Evolutionary conservation across 2,888 invertebrate species (phyloP), one percentile per base, ranked within the genome.

Genomic region (Leptopterna dolabrata): DNA sequence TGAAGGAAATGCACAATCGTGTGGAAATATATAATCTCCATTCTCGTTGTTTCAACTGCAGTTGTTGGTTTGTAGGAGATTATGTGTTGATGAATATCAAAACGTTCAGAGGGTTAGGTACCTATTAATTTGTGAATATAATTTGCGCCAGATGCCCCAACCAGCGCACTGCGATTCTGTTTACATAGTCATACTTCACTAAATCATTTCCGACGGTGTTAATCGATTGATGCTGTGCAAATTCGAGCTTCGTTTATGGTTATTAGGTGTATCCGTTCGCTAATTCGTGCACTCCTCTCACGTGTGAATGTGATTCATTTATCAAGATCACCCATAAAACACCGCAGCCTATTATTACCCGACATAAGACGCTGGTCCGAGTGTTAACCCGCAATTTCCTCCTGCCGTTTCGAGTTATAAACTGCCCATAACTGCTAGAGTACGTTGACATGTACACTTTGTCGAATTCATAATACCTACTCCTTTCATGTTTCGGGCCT

Each of bases 401-500:
- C 24, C 13, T 24, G 63, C 19, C 63, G 24, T 24, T 63, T 63
- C 24, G 63, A 63, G 11, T 63, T 24, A 63, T 63, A 4, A 63
- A 63, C 63, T 24, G 19, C 63, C 63, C 24, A 63, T 63, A 63
- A 63, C 63, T 63, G n/a, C n/a, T 14, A 51, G 63, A 24, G 63
- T 24, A 63, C 63, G 11, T 24, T 63, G 63, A 63, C 24, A 63
- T 24, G 63, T 63, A 24, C 63, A 63, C 45, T 45, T n/a, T 78
- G 4, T 81, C 81, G 81, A 55, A 55, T 29, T 81, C 9, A 24
- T 45, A 78, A 81, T 30, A 45, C 3, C 1, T 47, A 47, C 30
- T 24, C 63, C 36, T 76, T 85, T 76, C 85, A 85, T 85, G 85
- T 85, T 85, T 55, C 73, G 45, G 14, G 27, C 14, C 30, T 19